Evolutionary conservation across 2,888 invertebrate species (phyloP).

Genomic region (Microchrysa polita): DNA sequence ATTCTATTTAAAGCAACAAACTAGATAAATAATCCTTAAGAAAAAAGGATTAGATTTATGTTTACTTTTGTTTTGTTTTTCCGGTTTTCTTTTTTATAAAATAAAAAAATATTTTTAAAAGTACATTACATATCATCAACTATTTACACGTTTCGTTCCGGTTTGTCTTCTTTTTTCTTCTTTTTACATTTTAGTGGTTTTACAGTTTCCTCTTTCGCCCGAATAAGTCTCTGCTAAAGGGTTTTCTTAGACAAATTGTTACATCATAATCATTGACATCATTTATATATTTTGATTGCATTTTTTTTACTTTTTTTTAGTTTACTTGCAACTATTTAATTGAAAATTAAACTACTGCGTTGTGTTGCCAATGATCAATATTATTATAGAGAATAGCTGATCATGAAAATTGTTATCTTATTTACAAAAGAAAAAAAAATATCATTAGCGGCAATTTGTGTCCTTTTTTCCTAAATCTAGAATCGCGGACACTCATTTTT

Average conservation of each 20-base stretch:
- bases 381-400: background rate
- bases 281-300: background rate
- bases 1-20: conserved; percentile 1
- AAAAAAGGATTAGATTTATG: conserved; percentile 17
- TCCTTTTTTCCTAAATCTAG: background rate
- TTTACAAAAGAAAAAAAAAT: conserved; percentile 38
- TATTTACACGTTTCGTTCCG: conserved; percentile 32
- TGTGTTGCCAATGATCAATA: background rate
- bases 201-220: background rate
- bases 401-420: conserved; percentile 3
- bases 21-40: conserved; percentile 38
- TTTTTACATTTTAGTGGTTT: conserved; percentile 9
- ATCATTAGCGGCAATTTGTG: conserved; percentile 15
- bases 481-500: background rate
- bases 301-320: background rate
- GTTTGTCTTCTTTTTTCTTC: conserved; percentile 1
- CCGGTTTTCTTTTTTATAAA: background rate
- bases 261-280: background rate
- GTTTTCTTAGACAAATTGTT: background rate
- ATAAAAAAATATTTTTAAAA: conserved; percentile 30
- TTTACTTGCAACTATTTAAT: background rate
- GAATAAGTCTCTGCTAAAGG: background rate
- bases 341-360: conserved; percentile 17
- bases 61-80: background rate
- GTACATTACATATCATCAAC: conserved; percentile 32